Evolutionary conservation across 2,113 vertebrate genomes (phyloP), one percentile per base, ranked within the genome.

Genomic region (Riparia riparia): DNA sequence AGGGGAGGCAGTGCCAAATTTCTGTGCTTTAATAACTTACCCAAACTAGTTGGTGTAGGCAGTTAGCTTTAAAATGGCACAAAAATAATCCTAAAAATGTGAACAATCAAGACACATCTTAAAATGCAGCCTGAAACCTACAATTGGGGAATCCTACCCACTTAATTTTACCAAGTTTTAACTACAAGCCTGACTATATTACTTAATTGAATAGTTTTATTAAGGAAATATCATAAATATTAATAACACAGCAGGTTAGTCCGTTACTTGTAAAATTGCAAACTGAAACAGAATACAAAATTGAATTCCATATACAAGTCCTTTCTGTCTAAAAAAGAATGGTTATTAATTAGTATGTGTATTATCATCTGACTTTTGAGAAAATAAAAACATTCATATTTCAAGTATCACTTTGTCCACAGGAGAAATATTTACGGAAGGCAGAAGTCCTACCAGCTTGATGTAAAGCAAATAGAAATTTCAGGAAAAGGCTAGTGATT

Each of bases 81-180:
- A 90, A 92, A 96, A 96, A 96, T 84, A 95, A 86, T 58, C 71
- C 60, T 68, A 90, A 95, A 95, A 93, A 96, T 84, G 83, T 2
- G 45, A 96, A 90, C 86, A 84, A 94, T 92, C 88, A 94, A 92
- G 92, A 82, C 0, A 2, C 45, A 92, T 68, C 92, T 95, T 93
- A 94, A 96, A 94, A 90, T 82, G 73, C 93, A 90, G 82, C 49
- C 86, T 74, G 82, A 96, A 96, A 95, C 80, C 72, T 92, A 81
- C 79, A 86, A 76, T 6, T 93, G 61, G 57, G 69, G 93, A 93
- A 90, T 92, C 88, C 88, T 88, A 86, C 22, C 47, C 72, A 93
- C 86, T 93, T 96, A 84, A 88, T 72, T 94, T 93, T 57, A 92
- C 90, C 76, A 92, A 92, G 82, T 94, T 94, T 96, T 84, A 96